phyloP scores from a whole-genome alignment of 1,140 invertebrate genomes.

The Conus betulinus region DNA sequence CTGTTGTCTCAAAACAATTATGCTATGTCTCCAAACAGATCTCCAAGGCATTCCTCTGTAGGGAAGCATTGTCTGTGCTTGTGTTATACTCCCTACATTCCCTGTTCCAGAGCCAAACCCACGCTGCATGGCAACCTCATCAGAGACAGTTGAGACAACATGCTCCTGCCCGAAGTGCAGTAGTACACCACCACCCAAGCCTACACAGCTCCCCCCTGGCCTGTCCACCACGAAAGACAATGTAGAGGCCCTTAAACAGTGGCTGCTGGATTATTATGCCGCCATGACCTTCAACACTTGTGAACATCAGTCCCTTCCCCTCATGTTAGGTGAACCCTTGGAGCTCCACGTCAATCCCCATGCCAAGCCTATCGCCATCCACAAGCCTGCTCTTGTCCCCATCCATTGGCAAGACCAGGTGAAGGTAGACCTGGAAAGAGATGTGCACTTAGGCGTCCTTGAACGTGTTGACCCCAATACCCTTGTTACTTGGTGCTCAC shows the following conservation, averaged over 20 bases:
- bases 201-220: constrained; percentile 25
- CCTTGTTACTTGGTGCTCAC: constrained; percentile 51
- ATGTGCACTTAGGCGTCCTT: constrained; percentile 53
- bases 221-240: constrained; percentile 44
- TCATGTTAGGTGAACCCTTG: constrained; percentile 47
- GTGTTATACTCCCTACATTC: background rate
- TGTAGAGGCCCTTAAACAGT: constrained; percentile 30
- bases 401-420: constrained; percentile 53
- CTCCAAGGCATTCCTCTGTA: constrained; percentile 26
- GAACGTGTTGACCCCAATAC: constrained; percentile 45
- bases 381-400: constrained; percentile 43
- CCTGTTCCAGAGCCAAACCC: background rate
- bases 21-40: constrained; percentile 13
- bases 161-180: constrained; percentile 42
- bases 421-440: constrained; percentile 47
- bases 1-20: background rate
- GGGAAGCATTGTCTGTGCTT: constrained; percentile 11
- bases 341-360: constrained; percentile 41
- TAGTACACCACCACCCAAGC: constrained; percentile 41
- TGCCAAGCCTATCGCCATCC: constrained; percentile 34
- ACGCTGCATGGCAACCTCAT: background rate
- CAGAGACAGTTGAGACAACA: background rate
- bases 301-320: constrained; percentile 51
- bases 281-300: constrained; percentile 57
- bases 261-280: constrained; percentile 45